Evolutionary conservation across 2,797 vertebrate species (phyloP), one percentile per base, ranked within the genome.

Genomic region (Muraenolepis orangiensis): DNA sequence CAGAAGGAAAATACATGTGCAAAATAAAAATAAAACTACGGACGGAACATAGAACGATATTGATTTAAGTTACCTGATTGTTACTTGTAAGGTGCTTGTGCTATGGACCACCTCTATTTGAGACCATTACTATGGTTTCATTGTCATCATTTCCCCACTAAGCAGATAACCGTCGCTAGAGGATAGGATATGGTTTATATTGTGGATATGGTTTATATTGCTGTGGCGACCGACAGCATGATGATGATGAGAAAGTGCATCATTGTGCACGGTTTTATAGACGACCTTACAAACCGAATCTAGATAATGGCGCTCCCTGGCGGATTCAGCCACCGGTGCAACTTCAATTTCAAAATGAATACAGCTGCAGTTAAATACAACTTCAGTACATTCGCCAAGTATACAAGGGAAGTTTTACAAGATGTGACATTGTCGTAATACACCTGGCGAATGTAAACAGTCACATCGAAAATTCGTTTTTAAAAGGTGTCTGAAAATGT

Each of bases 261-360:
- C 5, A 20, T 51, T 51, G 1, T 51, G 46, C 46, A 13, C 46
- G 46, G n/a, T 23, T 26, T 61, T 26, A 61, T 23, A 61, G 3
- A 3, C 42, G 51, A 61, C 6, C 46, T n/a, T 38, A 11, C 31
- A 70, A 42, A 12, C 23, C 20, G 67, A 20, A 3, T 66, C 4
- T 79, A 26, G 30, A 69, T 67, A 66, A 79, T 72, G 6, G 74
- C 81, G 78, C 74, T 87, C 80, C 40, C 89, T 78, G 40, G 26
- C 80, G 88, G 87, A 66, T 0, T 0, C 4, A 57, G 8, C 0
- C 1, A 16, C 0, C 69, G 32, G 0, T 78, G 70, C 79, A 69
- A 0, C 30, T 40, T 40, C 4, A 4, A 1, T 0, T 20, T 51
- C 66, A 51, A 11, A 61, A 14, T 12, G 29, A n/a, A 51, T 16